Percentiles rank a stretch among this genome's conserved stretches.
Conservation (phyloP, 1,140 invertebrate species). For the Tyrophagus putrescentiae region DNA sequence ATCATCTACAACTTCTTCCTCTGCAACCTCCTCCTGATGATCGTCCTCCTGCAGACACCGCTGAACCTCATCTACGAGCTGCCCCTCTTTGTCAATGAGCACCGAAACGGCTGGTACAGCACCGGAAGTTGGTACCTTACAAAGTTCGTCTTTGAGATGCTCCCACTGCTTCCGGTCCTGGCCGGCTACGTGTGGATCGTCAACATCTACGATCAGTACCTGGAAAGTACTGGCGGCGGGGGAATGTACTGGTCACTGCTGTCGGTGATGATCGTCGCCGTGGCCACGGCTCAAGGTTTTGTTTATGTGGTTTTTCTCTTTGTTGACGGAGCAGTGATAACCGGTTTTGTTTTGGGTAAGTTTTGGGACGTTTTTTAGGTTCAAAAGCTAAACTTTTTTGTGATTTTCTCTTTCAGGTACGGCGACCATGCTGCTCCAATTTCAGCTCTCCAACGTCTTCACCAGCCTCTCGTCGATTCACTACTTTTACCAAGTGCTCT, state of each 20-base stretch:
- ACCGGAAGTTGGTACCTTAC: constrained; percentile 5
- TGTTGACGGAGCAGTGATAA: constrained; percentile 1
- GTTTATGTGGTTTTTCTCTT: background rate
- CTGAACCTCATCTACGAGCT: background rate
- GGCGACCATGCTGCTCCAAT: background rate
- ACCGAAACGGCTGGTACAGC: constrained; percentile 14
- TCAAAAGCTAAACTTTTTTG: too few species aligned
- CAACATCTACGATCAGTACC: constrained; percentile 7
- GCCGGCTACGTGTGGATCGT: background rate
- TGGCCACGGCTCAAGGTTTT: background rate
- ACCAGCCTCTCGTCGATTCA: background rate
- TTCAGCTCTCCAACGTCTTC: background rate
- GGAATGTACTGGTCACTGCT: constrained; percentile 4
- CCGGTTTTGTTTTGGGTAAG: background rate
- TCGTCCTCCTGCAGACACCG: background rate
- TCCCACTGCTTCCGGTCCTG: background rate
- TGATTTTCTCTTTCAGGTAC: too few species aligned
- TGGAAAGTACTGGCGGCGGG: background rate
- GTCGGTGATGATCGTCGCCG: background rate
- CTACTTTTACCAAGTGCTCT: background rate
- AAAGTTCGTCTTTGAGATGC: background rate
- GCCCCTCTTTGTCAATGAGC: constrained; percentile 10
- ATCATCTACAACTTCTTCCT: background rate
- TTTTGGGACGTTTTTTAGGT: too few species aligned
- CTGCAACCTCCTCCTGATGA: background rate